Conservation (phyloP, 2,797 vertebrate genomes). For the Pipistrellus pygmaeus region DNA sequence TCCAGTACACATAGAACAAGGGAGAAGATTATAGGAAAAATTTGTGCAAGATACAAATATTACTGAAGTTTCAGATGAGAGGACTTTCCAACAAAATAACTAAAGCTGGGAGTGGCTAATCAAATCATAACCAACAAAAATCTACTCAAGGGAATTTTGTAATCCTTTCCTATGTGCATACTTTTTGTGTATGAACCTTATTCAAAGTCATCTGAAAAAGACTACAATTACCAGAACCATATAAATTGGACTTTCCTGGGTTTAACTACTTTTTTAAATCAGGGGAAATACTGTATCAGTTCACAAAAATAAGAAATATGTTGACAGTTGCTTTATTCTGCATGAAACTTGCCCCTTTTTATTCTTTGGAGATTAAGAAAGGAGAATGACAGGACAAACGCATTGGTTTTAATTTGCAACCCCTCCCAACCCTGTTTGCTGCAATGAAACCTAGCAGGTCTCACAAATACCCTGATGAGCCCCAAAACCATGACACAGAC, state of each 20-base stretch:
- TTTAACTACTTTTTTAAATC: slow-evolving; percentile 32
- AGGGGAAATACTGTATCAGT: background rate
- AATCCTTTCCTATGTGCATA: background rate
- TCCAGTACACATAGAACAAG: background rate
- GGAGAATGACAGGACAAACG: background rate
- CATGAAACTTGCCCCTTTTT: slow-evolving; percentile 53
- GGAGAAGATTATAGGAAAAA: background rate
- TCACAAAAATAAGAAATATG: slow-evolving; percentile 66
- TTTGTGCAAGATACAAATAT: background rate
- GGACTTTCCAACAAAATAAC: slow-evolving; percentile 45
- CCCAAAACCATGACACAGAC: background rate
- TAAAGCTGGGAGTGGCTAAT: background rate
- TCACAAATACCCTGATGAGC: slow-evolving; percentile 37
- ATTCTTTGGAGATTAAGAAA: slow-evolving; percentile 39
- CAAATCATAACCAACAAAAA: slow-evolving; percentile 27
- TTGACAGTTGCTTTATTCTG: slow-evolving; percentile 41
- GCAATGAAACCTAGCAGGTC: background rate
- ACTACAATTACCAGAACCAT: background rate
- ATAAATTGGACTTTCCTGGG: slow-evolving; percentile 21
- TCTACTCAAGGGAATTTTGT: background rate
- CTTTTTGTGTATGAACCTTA: background rate
- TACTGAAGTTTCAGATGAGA: background rate
- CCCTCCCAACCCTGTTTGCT: background rate
- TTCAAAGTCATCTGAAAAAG: slow-evolving; percentile 28
- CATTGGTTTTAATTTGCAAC: background rate